Base-by-base conservation (phyloP, 2,888 invertebrate species). In the Platycheirus rosarum region DNA sequence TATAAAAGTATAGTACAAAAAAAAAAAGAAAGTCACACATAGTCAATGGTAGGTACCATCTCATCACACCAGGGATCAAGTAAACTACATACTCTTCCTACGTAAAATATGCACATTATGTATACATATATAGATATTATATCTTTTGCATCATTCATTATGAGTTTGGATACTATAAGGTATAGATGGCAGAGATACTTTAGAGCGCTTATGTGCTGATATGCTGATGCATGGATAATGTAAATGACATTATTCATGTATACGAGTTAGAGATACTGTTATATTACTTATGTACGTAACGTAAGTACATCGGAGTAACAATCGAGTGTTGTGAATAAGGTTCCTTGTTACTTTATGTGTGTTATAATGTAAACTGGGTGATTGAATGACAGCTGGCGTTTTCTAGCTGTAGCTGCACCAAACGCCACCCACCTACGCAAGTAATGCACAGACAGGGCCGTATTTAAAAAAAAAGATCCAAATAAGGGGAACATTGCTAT, bases 381-480 rank as follows among this genome's bases (percentile, higher is more conserved):
- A 82, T 77, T 82, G 82, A 82, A 82, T 82, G 82, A 82, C 82
- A 82, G 65, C 44, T 69, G 60, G 70, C 35, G 42, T 48, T 37
- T 23, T 2, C 6, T 23, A 37, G 18, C 35, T 29, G 14, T 60
- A 18, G 14, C 35, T 51, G 40, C 42, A 44, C 60, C n/a, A n/a
- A n/a, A 48, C 69, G n/a, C 29, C 35, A 55, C 48, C 37, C 23
- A 48, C 13, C 32, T 14, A 60, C 49, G 18, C 44, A 65, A 32
- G 8, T 32, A 13, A 26, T n/a, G 18, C 7, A 9, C 14, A 9
- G 7, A 6, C 60, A 60, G 44, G 60, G 29, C 26, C 60, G 60
- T 3, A 60, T 44, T 60, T 4, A 14, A 16, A n/a, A 8, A 18
- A 7, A 44, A 13, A 48, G 5, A 13, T 20, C n/a, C 23, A 23